Conservation (phyloP, 64 coral and sea anemone genomes). For the Actinia tenebrosa region DNA sequence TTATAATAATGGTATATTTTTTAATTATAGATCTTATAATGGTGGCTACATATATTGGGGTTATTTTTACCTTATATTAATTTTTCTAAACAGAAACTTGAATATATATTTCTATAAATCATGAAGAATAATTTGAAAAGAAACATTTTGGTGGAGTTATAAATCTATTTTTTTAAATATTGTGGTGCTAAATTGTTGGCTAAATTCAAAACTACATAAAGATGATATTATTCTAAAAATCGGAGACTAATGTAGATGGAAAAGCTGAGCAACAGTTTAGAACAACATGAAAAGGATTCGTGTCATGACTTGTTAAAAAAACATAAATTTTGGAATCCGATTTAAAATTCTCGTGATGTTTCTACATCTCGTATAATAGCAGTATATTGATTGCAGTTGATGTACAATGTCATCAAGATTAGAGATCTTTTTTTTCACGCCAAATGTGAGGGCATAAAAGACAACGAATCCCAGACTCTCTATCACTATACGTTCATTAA, state of each 20-base stretch:
- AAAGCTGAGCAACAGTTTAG: neutral
- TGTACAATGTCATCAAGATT: slow-evolving; percentile 13
- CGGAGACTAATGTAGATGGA: neutral
- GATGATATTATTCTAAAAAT: neutral
- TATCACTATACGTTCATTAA: neutral
- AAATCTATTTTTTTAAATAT: neutral
- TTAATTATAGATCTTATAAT: neutral
- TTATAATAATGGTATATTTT: neutral
- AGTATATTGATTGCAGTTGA: neutral
- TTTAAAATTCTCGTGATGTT: neutral
- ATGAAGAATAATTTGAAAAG: neutral
- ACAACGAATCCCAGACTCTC: neutral
- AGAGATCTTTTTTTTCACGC: slow-evolving; percentile 4
- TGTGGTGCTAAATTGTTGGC: neutral
- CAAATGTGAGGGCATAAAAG: neutral
- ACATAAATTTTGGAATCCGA: neutral
- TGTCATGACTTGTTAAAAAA: slow-evolving; percentile 1
- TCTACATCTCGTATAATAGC: neutral
- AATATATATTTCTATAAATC: neutral
- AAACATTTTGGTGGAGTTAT: neutral
- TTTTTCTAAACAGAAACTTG: neutral
- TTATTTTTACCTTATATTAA: neutral
- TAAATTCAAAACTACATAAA: neutral
- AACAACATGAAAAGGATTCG: neutral
- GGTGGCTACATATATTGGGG: neutral